Percentiles rank a stretch among this genome's conserved stretches.
phyloP scores from a whole-genome alignment of 2,113 vertebrate species.

The Pomatorhinus ruficollis region DNA sequence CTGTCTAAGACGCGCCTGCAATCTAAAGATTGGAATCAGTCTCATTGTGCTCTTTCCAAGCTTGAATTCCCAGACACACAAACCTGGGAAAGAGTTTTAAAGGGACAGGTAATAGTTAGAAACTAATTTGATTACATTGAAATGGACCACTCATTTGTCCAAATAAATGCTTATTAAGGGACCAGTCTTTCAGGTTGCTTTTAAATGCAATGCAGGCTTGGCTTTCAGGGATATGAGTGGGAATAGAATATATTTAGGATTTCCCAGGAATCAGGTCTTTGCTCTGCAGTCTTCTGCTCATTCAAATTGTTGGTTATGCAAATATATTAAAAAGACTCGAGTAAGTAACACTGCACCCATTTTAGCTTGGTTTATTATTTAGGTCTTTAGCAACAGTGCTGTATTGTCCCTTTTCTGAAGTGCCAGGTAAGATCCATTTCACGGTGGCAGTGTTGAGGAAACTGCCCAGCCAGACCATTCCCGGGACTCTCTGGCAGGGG shows the following conservation, averaged over 20 bases:
- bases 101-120: constrained; percentile 59
- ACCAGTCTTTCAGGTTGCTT: constrained; percentile 60
- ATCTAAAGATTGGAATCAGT: constrained; percentile 64
- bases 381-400: constrained; percentile 8
- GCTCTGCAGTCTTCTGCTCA: constrained; percentile 21
- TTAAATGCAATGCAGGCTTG: not conserved
- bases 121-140: constrained; percentile 56
- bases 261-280: constrained; percentile 54
- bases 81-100: constrained; percentile 63
- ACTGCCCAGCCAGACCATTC: not conserved
- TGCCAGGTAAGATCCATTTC: not conserved
- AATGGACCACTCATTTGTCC: constrained; percentile 40
- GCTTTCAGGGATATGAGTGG: constrained; percentile 36
- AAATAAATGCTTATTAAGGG: constrained; percentile 50
- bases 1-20: constrained; percentile 42
- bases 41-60: constrained; percentile 54
- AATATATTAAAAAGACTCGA: constrained; percentile 26
- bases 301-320: constrained; percentile 50
- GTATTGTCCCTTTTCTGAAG: not conserved
- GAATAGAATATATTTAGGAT: constrained; percentile 48
- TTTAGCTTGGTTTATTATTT: constrained; percentile 32
- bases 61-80: constrained; percentile 62
- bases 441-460: not conserved
- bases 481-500: not conserved
- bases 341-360: constrained; percentile 23